phyloP scores from a whole-genome alignment of 2,113 vertebrate genomes.

The Anhinga rufa region DNA sequence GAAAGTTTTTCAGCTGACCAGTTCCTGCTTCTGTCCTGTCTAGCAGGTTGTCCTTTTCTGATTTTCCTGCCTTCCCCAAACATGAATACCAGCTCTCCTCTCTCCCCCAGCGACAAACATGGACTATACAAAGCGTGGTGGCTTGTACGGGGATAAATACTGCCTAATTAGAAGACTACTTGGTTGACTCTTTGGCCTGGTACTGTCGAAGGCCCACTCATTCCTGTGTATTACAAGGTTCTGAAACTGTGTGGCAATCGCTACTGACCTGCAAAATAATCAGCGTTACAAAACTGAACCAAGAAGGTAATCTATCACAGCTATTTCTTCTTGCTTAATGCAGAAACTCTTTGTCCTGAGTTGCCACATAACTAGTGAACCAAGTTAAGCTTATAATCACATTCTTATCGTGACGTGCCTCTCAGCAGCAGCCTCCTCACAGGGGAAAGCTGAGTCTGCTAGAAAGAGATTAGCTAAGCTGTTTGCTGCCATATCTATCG shows the following conservation, averaged over 20 bases:
- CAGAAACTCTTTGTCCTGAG: conserved; percentile 14
- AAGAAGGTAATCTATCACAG: not conserved
- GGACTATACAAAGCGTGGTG: not conserved
- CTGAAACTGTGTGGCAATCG: not conserved
- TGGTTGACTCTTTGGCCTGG: not conserved
- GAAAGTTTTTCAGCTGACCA: not conserved
- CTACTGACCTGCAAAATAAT: not conserved
- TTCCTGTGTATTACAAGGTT: not conserved
- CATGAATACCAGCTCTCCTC: not conserved
- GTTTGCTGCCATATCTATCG: not conserved
- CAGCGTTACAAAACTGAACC: not conserved
- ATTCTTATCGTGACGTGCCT: not conserved
- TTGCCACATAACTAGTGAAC: not conserved
- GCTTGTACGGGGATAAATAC: not conserved
- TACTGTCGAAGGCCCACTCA: not conserved
- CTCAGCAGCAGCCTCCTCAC: not conserved
- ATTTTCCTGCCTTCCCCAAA: not conserved
- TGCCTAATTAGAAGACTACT: not conserved
- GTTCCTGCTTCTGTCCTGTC: not conserved
- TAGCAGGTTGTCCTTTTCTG: not conserved
- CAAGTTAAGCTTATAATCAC: conserved; percentile 7
- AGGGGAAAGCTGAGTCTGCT: not conserved
- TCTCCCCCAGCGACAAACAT: not conserved
- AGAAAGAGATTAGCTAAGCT: not conserved
- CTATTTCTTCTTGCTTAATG: not conserved